Conservation (phyloP, 2,113 vertebrate genomes). For the Brevimyrus niger region DNA sequence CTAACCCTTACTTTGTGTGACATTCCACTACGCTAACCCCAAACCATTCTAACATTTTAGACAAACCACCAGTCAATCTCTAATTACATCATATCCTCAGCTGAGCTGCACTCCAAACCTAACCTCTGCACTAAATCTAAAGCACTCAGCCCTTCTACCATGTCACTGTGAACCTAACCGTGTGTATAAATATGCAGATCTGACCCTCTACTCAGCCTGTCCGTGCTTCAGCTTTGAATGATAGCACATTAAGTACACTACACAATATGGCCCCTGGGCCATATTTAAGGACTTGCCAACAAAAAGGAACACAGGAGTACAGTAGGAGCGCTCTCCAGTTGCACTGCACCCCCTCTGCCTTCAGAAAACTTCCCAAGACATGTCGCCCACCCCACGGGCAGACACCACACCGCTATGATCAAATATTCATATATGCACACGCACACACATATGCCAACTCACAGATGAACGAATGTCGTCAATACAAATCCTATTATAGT, state of each 20-base stretch:
- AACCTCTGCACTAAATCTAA: background rate
- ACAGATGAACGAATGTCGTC: background rate
- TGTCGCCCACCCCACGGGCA: background rate
- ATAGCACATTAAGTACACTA: background rate
- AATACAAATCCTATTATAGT: background rate
- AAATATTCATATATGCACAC: background rate
- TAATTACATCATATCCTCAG: background rate
- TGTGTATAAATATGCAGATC: conserved; percentile 5
- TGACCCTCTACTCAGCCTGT: background rate
- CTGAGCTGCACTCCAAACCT: background rate
- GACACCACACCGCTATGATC: background rate
- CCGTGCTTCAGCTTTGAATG: background rate
- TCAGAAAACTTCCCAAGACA: background rate
- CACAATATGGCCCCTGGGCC: background rate
- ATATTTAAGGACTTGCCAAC: background rate
- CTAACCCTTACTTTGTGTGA: background rate
- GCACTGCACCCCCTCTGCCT: background rate
- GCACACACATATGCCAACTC: background rate
- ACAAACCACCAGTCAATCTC: background rate
- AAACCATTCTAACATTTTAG: background rate
- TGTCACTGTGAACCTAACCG: background rate
- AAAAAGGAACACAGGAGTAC: background rate
- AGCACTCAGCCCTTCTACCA: background rate
- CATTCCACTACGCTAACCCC: background rate
- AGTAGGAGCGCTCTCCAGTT: background rate